Evolutionary conservation across 2,797 vertebrate species (phyloP).

Genomic region (Carduelis carduelis): DNA sequence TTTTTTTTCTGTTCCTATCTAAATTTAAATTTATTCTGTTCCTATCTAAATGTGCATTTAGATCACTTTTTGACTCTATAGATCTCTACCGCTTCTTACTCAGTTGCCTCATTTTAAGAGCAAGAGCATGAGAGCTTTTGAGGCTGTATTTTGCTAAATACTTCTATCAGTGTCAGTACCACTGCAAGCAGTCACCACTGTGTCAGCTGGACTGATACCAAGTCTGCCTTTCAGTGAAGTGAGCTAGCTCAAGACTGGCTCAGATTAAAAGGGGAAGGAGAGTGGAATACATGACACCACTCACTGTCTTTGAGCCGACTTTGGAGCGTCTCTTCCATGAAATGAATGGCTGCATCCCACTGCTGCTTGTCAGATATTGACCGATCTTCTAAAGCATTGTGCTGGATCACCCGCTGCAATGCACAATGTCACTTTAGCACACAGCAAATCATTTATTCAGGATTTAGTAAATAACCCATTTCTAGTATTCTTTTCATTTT

Average conservation of each 20-base stretch:
- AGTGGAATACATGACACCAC: conserved; percentile 37
- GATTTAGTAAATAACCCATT: not conserved
- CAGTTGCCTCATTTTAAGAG: not conserved
- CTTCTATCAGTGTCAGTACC: not conserved
- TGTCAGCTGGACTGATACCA: not conserved
- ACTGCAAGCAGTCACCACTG: not conserved
- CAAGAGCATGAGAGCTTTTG: not conserved
- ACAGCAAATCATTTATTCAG: not conserved
- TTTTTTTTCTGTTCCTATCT: too few species aligned
- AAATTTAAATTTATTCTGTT: too few species aligned
- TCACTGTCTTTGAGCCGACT: conserved; percentile 94
- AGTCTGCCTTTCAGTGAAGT: not conserved
- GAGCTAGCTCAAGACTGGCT: not conserved
- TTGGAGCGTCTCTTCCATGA: conserved; percentile 97
- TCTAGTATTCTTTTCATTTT: not conserved
- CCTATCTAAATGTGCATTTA: not conserved
- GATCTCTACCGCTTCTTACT: not conserved
- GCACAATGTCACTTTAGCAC: not conserved
- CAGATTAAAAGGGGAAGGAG: not conserved
- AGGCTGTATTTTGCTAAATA: not conserved
- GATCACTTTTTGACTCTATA: not conserved
- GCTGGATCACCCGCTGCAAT: conserved; percentile 93
- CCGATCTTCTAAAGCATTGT: conserved; percentile 95
- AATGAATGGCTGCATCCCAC: conserved; percentile 97
- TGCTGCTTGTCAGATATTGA: conserved; percentile 98